Conservation (phyloP, 2,113 vertebrate species). For the Heterochromis multidens region DNA sequence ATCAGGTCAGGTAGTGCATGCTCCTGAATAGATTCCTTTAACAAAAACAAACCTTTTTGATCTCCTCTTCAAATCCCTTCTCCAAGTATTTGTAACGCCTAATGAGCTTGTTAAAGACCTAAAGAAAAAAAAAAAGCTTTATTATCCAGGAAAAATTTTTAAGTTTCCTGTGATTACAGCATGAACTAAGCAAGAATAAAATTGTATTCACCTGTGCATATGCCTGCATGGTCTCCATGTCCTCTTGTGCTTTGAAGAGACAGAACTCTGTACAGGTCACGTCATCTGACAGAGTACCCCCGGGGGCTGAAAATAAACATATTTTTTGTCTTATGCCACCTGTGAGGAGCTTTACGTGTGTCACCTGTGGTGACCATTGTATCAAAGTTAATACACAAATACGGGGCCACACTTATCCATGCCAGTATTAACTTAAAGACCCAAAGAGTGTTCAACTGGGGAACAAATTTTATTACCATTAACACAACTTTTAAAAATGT, state of each 20-base stretch:
- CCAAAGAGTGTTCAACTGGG: neutral
- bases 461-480: neutral
- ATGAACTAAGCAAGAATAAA: neutral
- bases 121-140: neutral
- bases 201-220: constrained; percentile 87
- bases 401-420: neutral
- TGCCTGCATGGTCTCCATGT: constrained; percentile 98
- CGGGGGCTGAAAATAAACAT: constrained; percentile 81
- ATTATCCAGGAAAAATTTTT: constrained; percentile 78
- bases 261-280: constrained; percentile 94
- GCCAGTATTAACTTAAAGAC: neutral
- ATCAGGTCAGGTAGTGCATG: neutral
- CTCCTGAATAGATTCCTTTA: neutral
- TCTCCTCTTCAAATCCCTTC: constrained; percentile 98
- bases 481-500: neutral
- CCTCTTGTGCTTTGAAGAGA: constrained; percentile 96
- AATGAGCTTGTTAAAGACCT: constrained; percentile 99
- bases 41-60: constrained; percentile 88
- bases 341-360: neutral
- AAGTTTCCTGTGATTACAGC: neutral
- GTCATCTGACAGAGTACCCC: constrained; percentile 94
- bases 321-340: neutral
- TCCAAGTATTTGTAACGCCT: constrained; percentile 97
- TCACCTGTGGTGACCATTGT: neutral
- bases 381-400: neutral